Conservation (phyloP, 2,113 vertebrate genomes). For the Plestiodon gilberti region DNA sequence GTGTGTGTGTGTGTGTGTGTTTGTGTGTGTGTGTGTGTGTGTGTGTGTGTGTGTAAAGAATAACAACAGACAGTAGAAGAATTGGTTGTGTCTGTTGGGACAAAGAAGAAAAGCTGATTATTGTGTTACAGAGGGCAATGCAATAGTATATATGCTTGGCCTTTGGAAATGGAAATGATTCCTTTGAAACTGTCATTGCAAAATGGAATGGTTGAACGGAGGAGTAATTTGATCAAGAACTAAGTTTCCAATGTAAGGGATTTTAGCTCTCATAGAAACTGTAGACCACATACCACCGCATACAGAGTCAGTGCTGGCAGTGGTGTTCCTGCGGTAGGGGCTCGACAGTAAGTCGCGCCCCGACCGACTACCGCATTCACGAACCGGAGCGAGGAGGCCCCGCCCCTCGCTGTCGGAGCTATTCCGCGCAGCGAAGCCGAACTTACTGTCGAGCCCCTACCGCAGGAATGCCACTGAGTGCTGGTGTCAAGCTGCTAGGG, state of each 20-base stretch:
- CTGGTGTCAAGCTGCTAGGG: too few relatives aligned
- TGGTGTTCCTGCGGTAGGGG: too few relatives aligned
- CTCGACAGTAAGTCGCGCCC: too few relatives aligned
- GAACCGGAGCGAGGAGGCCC: too few relatives aligned
- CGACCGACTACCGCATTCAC: too few relatives aligned
- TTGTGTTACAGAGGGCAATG: background rate
- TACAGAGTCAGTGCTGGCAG: background rate
- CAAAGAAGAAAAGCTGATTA: background rate
- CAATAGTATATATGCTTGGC: background rate
- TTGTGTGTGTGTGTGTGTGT: too few relatives aligned
- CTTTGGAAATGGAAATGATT: background rate
- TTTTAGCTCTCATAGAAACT: background rate
- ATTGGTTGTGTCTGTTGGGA: rapidly evolving
- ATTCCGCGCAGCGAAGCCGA: too few relatives aligned
- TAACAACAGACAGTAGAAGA: rapidly evolving
- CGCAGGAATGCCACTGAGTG: too few relatives aligned
- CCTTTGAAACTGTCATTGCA: background rate
- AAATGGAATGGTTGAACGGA: rapidly evolving
- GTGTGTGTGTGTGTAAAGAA: background rate
- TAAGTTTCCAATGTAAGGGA: background rate
- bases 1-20: too few relatives aligned
- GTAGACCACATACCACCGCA: background rate
- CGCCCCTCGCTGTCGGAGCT: too few relatives aligned
- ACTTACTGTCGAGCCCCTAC: too few relatives aligned
- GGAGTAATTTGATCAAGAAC: background rate